A percentile compares a stretch with the other conserved stretches of the same genome.
phyloP scores from a whole-genome alignment of 1,140 invertebrate genomes.

The Zaprionus inermis region DNA sequence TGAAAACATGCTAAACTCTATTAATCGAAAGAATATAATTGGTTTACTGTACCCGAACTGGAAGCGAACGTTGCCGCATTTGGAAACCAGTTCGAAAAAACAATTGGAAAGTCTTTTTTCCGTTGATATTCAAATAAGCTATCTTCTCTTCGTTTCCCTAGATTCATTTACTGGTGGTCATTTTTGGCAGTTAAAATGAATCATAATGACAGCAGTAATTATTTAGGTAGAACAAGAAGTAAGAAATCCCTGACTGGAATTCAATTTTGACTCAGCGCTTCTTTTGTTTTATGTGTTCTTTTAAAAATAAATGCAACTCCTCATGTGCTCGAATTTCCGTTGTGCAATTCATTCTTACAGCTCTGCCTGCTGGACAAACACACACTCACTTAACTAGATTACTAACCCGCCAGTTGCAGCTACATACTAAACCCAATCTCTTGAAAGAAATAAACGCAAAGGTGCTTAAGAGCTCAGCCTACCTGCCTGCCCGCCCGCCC shows the following conservation, averaged over 20 bases:
- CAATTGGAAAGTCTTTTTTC: background rate
- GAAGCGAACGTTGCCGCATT: background rate
- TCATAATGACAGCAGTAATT: background rate
- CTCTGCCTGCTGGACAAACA: slow-evolving; percentile 1
- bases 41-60: background rate
- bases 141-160: background rate
- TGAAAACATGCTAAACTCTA: background rate
- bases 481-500: slow-evolving; percentile 19
- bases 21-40: background rate
- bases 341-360: slow-evolving; percentile 5
- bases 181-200: background rate
- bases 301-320: background rate
- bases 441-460: slow-evolving; percentile 2
- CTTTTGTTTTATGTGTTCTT: background rate
- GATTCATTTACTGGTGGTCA: background rate
- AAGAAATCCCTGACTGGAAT: background rate
- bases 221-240: background rate
- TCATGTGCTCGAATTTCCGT: background rate
- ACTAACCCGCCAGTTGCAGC: slow-evolving; percentile 14
- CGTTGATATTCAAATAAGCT: background rate
- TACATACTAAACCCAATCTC: background rate
- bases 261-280: background rate
- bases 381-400: background rate
- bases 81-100: background rate
- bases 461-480: slow-evolving; percentile 10